Evolutionary conservation across 1,140 invertebrate genomes (phyloP).

Genomic region (Neelides sp.): DNA sequence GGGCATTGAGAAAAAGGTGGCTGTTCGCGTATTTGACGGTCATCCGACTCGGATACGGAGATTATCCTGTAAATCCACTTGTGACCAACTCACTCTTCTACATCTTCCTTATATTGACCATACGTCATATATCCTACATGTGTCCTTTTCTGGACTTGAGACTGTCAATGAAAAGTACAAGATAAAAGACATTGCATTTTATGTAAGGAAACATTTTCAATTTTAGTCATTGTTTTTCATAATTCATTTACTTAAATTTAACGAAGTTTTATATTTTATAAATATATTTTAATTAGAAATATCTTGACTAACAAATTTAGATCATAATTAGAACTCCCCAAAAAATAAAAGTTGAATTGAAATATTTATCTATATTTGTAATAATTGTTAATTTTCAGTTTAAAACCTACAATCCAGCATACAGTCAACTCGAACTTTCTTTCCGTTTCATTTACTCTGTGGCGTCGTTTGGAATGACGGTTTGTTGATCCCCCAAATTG

Average conservation of each 20-base stretch:
- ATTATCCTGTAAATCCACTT: too few relatives aligned
- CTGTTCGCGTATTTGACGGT: conserved; percentile 54
- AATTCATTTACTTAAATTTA: conserved; percentile 12
- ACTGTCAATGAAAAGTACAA: conserved; percentile 68
- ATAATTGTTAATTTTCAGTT: conserved; percentile 56
- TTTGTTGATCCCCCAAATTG: conserved; percentile 45
- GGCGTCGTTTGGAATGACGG: conserved; percentile 70
- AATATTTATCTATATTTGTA: too few relatives aligned
- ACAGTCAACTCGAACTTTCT: conserved; percentile 94
- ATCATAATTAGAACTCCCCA: too few relatives aligned
- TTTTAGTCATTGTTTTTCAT: conserved; percentile 5
- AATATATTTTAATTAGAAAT: too few relatives aligned
- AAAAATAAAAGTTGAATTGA: too few relatives aligned
- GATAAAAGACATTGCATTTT: conserved; percentile 73
- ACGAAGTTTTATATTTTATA: too few relatives aligned
- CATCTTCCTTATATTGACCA: conserved; percentile 84
- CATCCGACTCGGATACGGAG: conserved; percentile 57
- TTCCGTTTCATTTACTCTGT: conserved; percentile 85
- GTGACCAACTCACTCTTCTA: conserved; percentile 74
- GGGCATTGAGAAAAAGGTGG: too few relatives aligned
- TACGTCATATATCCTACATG: conserved; percentile 70
- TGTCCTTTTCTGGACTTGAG: conserved; percentile 70
- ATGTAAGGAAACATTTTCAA: conserved; percentile 49
- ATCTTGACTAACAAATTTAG: too few relatives aligned
- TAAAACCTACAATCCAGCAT: conserved; percentile 86